Conservation (phyloP, 2,113 vertebrate genomes). For the Hemiscyllium ocellatum region DNA sequence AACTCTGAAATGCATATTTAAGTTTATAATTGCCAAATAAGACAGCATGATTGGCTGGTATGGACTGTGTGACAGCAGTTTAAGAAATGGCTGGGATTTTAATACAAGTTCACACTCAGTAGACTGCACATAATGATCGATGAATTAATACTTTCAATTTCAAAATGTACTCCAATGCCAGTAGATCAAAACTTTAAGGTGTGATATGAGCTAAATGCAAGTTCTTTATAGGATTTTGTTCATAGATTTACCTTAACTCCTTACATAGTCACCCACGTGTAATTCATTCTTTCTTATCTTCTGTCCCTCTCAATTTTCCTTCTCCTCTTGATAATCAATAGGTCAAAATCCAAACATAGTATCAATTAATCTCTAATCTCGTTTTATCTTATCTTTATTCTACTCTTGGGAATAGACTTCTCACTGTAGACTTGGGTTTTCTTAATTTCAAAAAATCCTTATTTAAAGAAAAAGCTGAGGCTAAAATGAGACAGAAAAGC, state of each 20-base stretch:
- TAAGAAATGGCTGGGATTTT: neutral
- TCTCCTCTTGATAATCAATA: neutral
- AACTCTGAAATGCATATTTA: neutral
- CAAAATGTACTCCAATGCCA: neutral
- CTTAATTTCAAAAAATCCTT: neutral
- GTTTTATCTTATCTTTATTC: neutral
- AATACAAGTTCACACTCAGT: neutral
- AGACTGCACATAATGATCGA: neutral
- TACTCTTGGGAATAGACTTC: neutral
- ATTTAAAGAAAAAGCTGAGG: neutral
- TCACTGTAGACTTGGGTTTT: neutral
- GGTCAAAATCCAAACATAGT: neutral
- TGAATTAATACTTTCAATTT: neutral
- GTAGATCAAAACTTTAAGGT: neutral
- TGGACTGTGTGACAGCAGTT: neutral
- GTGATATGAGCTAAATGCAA: neutral
- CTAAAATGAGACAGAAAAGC: neutral
- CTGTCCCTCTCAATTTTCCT: neutral
- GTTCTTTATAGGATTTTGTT: neutral
- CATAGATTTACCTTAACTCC: neutral
- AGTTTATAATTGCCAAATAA: neutral
- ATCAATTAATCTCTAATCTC: neutral
- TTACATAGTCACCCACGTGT: neutral
- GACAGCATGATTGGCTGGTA: too few relatives aligned
- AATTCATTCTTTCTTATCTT: neutral